Evolutionary conservation across 2,888 invertebrate genomes (phyloP).

Genomic region (Argyra leucocephala): DNA sequence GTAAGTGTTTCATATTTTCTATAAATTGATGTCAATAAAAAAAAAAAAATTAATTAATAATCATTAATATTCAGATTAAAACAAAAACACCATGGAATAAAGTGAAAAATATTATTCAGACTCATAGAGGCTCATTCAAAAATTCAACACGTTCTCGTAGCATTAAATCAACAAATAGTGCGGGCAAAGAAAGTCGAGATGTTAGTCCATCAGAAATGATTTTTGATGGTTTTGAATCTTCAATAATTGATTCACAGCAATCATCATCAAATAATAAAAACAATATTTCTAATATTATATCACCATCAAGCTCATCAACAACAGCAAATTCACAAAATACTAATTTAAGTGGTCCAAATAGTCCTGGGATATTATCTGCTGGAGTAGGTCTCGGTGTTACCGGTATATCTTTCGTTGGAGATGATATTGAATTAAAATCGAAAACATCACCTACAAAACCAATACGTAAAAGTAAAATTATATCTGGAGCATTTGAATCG

Average conservation of each 20-base stretch:
- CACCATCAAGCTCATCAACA: slow-evolving; percentile 12
- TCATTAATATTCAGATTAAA: slow-evolving; percentile 32
- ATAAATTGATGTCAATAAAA: not conserved
- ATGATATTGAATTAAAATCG: slow-evolving; percentile 20
- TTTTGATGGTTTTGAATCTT: not conserved
- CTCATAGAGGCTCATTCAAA: slow-evolving; percentile 35
- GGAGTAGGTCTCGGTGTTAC: too few relatives aligned
- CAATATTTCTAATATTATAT: slow-evolving; percentile 9
- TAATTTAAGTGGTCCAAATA: not conserved
- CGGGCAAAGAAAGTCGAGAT: slow-evolving; percentile 22
- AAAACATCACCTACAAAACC: slow-evolving; percentile 22
- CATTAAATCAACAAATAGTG: slow-evolving; percentile 24
- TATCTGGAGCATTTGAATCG: slow-evolving; percentile 39
- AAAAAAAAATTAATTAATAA: not conserved
- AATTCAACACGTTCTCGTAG: slow-evolving; percentile 23
- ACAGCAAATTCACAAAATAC: not conserved
- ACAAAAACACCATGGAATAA: slow-evolving; percentile 67
- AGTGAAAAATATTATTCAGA: slow-evolving; percentile 67
- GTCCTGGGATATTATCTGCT: slow-evolving; percentile 9
- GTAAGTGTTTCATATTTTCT: not conserved
- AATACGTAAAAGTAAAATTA: slow-evolving; percentile 25
- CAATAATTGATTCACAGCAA: not conserved
- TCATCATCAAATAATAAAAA: too few relatives aligned
- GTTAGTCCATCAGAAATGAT: slow-evolving; percentile 23
- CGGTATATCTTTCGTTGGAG: slow-evolving; percentile 19